A percentile compares a stretch with the other conserved stretches of the same genome.
These are phyloP conservation scores for Philaethria dido DNA, from an alignment of 2,888 invertebrate genomes.

Conservation along the genomic window DNA sequence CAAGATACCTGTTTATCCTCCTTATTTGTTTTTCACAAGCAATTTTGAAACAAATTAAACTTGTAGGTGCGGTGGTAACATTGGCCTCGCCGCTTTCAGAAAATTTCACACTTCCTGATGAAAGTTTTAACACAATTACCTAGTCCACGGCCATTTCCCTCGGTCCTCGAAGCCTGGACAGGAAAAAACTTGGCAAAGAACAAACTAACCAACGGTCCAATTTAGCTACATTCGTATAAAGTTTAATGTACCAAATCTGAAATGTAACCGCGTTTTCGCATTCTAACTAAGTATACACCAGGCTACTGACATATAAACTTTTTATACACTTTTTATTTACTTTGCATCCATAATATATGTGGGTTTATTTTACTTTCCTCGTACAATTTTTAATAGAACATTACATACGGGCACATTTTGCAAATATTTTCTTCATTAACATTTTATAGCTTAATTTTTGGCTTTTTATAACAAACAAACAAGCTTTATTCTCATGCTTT, in stretches of 20 bases:
- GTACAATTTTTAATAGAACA: constrained; percentile 31
- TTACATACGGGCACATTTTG: constrained; percentile 27
- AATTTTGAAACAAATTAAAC: constrained; percentile 75
- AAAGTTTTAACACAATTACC: constrained; percentile 83
- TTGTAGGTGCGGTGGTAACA: constrained; percentile 66
- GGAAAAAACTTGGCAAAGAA: constrained; percentile 81
- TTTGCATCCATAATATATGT: constrained; percentile 41
- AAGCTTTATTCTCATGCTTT: not conserved
- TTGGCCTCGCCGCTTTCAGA: constrained; percentile 65
- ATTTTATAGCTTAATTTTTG: constrained; percentile 20
- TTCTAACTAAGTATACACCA: constrained; percentile 61
- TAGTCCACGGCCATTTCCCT: constrained; percentile 73
- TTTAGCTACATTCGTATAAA: constrained; percentile 79
- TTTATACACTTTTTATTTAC: constrained; percentile 44
- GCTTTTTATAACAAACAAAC: not conserved
- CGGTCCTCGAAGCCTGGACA: constrained; percentile 72
- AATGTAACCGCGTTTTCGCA: constrained; percentile 68
- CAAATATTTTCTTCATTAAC: constrained; percentile 25
- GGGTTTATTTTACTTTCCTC: constrained; percentile 39
- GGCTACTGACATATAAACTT: constrained; percentile 43
- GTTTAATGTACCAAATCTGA: constrained; percentile 81
- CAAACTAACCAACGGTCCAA: constrained; percentile 81
- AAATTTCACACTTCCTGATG: constrained; percentile 80
- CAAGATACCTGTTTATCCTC: constrained; percentile 21
- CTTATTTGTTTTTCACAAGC: constrained; percentile 46